Base-by-base conservation (phyloP, 2,888 invertebrate species). In the Drosophila leonis region DNA sequence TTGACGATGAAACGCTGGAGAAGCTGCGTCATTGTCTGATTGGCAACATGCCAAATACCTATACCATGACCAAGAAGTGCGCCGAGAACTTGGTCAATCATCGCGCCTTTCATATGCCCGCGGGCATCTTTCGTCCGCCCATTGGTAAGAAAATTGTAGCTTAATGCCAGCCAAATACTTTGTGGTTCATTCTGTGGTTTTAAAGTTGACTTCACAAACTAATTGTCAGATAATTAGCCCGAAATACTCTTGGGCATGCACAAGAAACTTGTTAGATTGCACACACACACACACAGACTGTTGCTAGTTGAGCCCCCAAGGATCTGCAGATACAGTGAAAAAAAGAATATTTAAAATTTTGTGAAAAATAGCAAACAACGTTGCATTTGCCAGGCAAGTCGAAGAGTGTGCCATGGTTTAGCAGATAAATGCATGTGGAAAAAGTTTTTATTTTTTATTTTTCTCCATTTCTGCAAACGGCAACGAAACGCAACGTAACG, bases 41-140 rank as follows among this genome's bases (percentile, higher is more conserved):
- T 72, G 93, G 93, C 39, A 91, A 91, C 44, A 91, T 93, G 92
- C 93, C 93, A 48, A 93, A 93, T 55, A 93, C 93, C n/a, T 93
- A 93, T 42, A 93, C 93, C 1, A 92, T 93, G 92, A 93, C 93
- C 10, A 93, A 93, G 80, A 92, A 92, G 63, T 93, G 92, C 61
- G 92, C 93, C 8, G 93, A 93, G 70, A 92, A 92, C 85, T 78
- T 93, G 72, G 93, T 93, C 24, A 93, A 93, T 80, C 93, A 93
- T 83, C 90, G 90, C 13, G 92, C 92, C 4, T 91, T 91, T 74
- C 88, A 88, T 69, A 74, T 93, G 63, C 93, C 93, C 29, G 93
- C 93, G 13, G 93, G 93, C 31, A 93, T 93, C 42, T 93, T 93
- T 79, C 87, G 93, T 12, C 92, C 93, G 46, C 93, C 93, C 51